These are phyloP conservation scores for Peromyscus leucopus DNA, from an alignment of 2,113 vertebrate species.

Conservation along the genomic window DNA sequence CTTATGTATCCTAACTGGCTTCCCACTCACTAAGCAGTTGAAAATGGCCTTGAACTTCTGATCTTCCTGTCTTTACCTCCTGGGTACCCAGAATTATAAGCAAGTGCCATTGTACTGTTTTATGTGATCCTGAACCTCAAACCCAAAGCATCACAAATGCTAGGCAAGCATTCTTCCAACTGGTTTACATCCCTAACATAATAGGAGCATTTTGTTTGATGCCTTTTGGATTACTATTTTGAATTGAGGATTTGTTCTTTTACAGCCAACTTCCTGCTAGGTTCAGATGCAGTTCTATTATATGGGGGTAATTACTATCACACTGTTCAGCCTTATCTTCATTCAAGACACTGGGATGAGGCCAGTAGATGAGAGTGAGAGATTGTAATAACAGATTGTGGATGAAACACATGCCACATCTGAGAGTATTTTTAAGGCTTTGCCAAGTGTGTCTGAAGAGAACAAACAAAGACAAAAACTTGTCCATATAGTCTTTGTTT, in stretches of 20 bases:
- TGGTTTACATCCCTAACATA: background rate
- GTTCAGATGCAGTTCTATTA: slow-evolving; percentile 7
- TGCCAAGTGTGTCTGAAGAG: slow-evolving; percentile 9
- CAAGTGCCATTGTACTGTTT: background rate
- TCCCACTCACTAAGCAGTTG: background rate
- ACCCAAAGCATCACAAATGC: background rate
- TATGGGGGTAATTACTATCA: background rate
- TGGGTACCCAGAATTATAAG: background rate
- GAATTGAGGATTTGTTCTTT: slow-evolving; percentile 38
- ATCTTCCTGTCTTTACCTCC: background rate
- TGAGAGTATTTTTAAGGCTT: background rate
- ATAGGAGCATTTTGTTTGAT: background rate
- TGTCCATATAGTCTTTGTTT: background rate
- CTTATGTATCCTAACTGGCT: background rate
- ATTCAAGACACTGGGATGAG: background rate
- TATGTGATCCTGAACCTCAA: background rate
- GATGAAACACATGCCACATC: background rate
- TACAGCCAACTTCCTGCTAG: background rate
- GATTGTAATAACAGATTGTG: background rate
- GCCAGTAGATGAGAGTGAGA: background rate
- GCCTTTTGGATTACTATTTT: slow-evolving; percentile 35
- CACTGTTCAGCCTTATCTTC: background rate
- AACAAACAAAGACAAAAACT: slow-evolving; percentile 2
- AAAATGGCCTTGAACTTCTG: background rate
- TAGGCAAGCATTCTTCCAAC: background rate